These are phyloP conservation scores for Cephus cinctus DNA, from an alignment of 1,140 invertebrate genomes.

Conservation along the genomic window DNA sequence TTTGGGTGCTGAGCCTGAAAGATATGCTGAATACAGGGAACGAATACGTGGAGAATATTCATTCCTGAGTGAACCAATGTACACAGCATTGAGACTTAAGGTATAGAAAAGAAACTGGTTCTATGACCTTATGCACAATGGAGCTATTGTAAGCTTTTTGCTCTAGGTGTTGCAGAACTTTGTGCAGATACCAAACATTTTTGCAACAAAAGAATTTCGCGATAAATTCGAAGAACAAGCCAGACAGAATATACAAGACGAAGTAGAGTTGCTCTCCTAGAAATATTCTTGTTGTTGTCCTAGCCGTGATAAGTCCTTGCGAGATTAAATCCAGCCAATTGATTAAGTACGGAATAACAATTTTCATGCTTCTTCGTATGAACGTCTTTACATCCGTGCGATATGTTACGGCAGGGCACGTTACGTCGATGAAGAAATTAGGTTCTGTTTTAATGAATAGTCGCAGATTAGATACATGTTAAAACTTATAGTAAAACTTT, in stretches of 20 bases:
- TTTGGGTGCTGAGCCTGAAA: constrained; percentile 53
- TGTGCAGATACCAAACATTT: constrained; percentile 67
- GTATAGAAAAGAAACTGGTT: too few relatives aligned
- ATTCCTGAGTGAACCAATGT: constrained; percentile 59
- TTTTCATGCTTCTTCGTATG: too few relatives aligned
- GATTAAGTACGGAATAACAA: too few relatives aligned
- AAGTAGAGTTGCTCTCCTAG: constrained; percentile 56
- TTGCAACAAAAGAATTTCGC: constrained; percentile 63
- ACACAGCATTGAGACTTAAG: constrained; percentile 60
- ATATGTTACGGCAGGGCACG: too few relatives aligned
- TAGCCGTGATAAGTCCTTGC: too few relatives aligned
- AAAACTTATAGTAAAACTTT: too few relatives aligned
- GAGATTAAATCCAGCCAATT: too few relatives aligned
- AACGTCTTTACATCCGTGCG: too few relatives aligned
- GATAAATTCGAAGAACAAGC: constrained; percentile 61
- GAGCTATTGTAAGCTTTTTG: constrained; percentile 10
- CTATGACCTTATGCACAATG: constrained; percentile 11
- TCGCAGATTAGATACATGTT: too few relatives aligned
- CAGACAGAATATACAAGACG: constrained; percentile 61
- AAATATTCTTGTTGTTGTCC: too few relatives aligned
- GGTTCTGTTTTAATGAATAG: too few relatives aligned
- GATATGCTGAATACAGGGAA: constrained; percentile 57
- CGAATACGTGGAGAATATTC: constrained; percentile 60
- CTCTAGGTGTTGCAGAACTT: constrained; percentile 63
- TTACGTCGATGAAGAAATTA: too few relatives aligned